A percentile compares a stretch with the other conserved stretches of the same genome.
Conservation (phyloP, 2,797 vertebrate genomes). For the Sebastes melanostomus region DNA sequence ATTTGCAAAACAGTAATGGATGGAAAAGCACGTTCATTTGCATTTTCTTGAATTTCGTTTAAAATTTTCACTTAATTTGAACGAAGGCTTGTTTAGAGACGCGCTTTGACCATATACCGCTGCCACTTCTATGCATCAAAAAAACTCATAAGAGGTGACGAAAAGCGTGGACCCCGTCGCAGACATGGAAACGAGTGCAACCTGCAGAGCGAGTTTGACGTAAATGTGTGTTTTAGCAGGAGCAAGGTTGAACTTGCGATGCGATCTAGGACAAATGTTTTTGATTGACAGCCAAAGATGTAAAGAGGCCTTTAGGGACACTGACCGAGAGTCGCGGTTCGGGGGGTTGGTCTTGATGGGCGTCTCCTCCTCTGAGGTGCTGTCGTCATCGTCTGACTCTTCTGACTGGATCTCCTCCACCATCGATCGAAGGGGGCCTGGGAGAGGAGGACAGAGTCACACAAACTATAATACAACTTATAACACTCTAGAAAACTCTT, state of each 20-base stretch:
- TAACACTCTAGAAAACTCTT: background rate
- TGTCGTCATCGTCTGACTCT: conserved; percentile 95
- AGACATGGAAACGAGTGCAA: background rate
- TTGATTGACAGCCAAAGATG: background rate
- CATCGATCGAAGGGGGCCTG: conserved; percentile 92
- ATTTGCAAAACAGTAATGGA: background rate
- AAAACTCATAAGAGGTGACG: background rate
- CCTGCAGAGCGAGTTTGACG: background rate
- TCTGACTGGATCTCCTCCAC: conserved; percentile 96
- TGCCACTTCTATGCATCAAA: background rate
- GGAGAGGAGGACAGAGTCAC: background rate
- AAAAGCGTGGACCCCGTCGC: background rate
- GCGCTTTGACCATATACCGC: background rate
- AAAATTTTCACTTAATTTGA: too few relatives aligned
- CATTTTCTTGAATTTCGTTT: too few relatives aligned
- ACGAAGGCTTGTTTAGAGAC: background rate
- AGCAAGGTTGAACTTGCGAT: background rate
- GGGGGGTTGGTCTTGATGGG: conserved; percentile 89
- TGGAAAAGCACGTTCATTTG: background rate
- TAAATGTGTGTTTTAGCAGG: background rate
- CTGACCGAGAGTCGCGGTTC: conserved; percentile 92
- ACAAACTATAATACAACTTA: background rate
- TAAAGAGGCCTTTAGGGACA: background rate
- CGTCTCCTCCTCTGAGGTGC: conserved; percentile 92
- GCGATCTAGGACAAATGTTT: background rate